Evolutionary conservation across 2,888 invertebrate genomes (phyloP).

Genomic region (Troides oblongomaculatus): DNA sequence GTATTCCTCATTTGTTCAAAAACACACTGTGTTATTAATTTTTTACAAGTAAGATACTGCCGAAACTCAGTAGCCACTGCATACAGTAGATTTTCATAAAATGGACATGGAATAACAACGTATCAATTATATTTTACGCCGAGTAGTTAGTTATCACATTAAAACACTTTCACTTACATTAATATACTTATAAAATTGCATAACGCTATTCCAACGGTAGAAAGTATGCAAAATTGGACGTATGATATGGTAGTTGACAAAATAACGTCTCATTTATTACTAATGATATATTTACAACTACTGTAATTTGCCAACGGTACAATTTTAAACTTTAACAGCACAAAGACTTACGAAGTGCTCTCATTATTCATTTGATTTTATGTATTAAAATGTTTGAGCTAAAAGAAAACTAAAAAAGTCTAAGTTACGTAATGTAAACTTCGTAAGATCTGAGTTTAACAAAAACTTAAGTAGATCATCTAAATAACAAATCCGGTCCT

Average conservation of each 20-base stretch:
- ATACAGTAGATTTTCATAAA: not conserved
- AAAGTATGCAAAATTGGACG: conserved; percentile 15
- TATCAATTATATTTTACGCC: not conserved
- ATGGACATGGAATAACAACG: not conserved
- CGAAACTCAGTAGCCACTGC: too few relatives aligned
- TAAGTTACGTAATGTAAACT: not conserved
- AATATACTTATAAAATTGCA: conserved; percentile 9
- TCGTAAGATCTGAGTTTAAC: not conserved
- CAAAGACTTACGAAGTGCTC: not conserved
- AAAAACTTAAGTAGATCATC: conserved; percentile 9
- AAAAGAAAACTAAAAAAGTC: not conserved
- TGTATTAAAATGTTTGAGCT: not conserved
- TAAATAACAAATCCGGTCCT: conserved; percentile 19
- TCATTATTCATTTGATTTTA: not conserved
- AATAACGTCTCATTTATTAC: not conserved
- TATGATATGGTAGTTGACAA: conserved; percentile 9
- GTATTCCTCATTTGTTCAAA: too few relatives aligned
- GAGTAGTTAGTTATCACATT: conserved; percentile 1
- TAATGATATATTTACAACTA: not conserved
- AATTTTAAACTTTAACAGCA: too few relatives aligned
- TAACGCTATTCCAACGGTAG: conserved; percentile 10
- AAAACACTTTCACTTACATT: conserved; percentile 14
- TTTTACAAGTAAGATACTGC: too few relatives aligned
- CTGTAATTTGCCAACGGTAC: not conserved
- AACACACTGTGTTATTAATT: too few relatives aligned